These are phyloP conservation scores for Eupithecia insigniata DNA, from an alignment of 2,888 invertebrate genomes.

Conservation along the genomic window DNA sequence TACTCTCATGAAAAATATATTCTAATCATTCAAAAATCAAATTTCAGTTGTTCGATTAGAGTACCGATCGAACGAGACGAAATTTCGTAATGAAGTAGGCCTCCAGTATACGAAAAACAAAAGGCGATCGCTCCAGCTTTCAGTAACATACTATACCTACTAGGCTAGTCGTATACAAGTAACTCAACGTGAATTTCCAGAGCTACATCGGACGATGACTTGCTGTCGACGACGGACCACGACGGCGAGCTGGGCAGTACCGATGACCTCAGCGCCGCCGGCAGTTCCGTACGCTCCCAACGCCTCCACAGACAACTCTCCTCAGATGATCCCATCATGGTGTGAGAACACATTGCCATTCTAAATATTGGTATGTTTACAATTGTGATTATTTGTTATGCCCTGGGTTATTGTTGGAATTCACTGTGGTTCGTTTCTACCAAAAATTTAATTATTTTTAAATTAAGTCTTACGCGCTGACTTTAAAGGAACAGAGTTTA, in stretches of 20 bases:
- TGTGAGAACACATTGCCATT: constrained; percentile 51
- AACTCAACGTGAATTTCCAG: constrained; percentile 62
- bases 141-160: neutral
- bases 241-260: constrained; percentile 89
- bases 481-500: constrained; percentile 16
- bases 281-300: constrained; percentile 69
- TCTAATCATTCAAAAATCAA: neutral
- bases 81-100: neutral
- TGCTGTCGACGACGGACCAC: constrained; percentile 89
- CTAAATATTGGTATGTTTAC: constrained; percentile 15
- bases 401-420: constrained; percentile 29
- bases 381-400: constrained; percentile 26
- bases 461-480: constrained; percentile 23
- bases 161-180: neutral
- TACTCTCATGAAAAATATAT: neutral
- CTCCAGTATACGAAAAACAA: neutral
- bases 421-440: constrained; percentile 31
- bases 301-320: constrained; percentile 78
- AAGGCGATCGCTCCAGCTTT: neutral
- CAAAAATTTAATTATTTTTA: constrained; percentile 35
- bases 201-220: constrained; percentile 94
- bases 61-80: neutral
- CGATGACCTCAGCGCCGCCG: constrained; percentile 83
- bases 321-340: constrained; percentile 83
- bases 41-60: neutral